A percentile compares a stretch with the other conserved stretches of the same genome.
phyloP scores from a whole-genome alignment of 1,140 invertebrate genomes.

The Nasonia longicornis region DNA sequence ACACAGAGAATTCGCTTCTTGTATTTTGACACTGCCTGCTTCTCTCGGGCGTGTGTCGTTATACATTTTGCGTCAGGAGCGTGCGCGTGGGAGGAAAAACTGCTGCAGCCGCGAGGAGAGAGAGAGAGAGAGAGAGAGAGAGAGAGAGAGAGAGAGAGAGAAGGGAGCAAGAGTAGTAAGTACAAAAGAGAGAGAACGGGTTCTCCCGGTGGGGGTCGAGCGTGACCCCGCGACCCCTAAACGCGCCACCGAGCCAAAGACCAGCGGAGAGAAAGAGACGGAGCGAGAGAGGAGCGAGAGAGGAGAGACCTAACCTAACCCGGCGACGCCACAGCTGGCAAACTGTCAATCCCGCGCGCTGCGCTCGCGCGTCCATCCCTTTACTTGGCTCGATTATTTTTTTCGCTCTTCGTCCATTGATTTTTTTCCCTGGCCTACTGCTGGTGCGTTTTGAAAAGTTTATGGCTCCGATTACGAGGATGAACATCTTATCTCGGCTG shows the following conservation, averaged over 20 bases:
- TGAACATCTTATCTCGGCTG: background rate
- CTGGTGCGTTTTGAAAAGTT: no score
- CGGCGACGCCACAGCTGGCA: constrained; percentile 56
- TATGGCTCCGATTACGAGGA: background rate
- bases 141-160: background rate
- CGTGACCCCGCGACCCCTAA: constrained; percentile 58
- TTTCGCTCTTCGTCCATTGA: background rate
- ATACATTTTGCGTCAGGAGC: constrained; percentile 7
- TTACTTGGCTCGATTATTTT: background rate
- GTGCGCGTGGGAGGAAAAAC: constrained; percentile 18
- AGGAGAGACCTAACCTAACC: constrained; percentile 54
- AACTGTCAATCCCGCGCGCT: constrained; percentile 53
- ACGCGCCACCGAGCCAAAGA: constrained; percentile 41
- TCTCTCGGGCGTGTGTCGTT: background rate
- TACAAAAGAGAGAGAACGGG: background rate
- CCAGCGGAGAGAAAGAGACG: background rate
- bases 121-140: background rate
- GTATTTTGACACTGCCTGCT: background rate
- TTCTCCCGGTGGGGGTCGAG: constrained; percentile 37
- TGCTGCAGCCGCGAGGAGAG: background rate
- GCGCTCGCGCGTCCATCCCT: background rate
- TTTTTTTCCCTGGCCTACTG: background rate
- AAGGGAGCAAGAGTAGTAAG: background rate
- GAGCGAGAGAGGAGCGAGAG: background rate
- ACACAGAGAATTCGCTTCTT: no score